Percentiles rank a stretch among this genome's conserved stretches.
phyloP scores from a whole-genome alignment of 92 coral and sea anemone species.

The Phenganax marumi region DNA sequence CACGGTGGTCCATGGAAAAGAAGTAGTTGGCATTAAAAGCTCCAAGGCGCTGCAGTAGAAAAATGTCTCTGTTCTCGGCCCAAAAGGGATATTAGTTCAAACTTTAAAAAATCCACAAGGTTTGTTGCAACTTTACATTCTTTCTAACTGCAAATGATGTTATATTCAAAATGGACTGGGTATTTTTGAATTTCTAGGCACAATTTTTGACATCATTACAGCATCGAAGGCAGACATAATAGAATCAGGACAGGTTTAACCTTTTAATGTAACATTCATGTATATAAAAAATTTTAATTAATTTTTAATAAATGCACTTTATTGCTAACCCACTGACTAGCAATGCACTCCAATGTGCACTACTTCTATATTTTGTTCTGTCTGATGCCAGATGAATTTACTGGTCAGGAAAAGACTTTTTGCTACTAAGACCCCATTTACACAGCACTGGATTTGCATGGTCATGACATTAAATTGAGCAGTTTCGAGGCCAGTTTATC shows the following conservation, averaged over 20 bases:
- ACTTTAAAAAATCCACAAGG: slow-evolving; percentile 89
- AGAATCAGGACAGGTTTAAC: slow-evolving; percentile 69
- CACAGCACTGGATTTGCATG: too few relatives aligned
- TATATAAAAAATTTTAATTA: background rate
- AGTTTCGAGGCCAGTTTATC: too few relatives aligned
- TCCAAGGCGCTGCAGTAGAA: slow-evolving; percentile 79
- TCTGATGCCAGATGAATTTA: too few relatives aligned
- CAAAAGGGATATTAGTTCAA: slow-evolving; percentile 71
- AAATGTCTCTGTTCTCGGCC: slow-evolving; percentile 84
- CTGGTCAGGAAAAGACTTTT: too few relatives aligned
- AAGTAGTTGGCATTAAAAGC: slow-evolving; percentile 71
- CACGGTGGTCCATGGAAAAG: slow-evolving; percentile 61
- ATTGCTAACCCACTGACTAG: too few relatives aligned
- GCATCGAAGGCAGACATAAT: slow-evolving; percentile 70
- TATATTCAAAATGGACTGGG: background rate
- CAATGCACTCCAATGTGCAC: too few relatives aligned
- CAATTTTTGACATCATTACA: slow-evolving; percentile 85
- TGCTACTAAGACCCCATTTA: too few relatives aligned
- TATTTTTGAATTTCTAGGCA: slow-evolving; percentile 53
- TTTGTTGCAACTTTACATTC: slow-evolving; percentile 13
- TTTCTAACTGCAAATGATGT: background rate
- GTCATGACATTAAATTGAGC: too few relatives aligned
- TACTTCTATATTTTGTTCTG: too few relatives aligned
- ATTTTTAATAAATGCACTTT: background rate
- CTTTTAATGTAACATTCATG: background rate